Evolutionary conservation across 2,797 vertebrate species (phyloP).

Genomic region (Astyanax mexicanus): DNA sequence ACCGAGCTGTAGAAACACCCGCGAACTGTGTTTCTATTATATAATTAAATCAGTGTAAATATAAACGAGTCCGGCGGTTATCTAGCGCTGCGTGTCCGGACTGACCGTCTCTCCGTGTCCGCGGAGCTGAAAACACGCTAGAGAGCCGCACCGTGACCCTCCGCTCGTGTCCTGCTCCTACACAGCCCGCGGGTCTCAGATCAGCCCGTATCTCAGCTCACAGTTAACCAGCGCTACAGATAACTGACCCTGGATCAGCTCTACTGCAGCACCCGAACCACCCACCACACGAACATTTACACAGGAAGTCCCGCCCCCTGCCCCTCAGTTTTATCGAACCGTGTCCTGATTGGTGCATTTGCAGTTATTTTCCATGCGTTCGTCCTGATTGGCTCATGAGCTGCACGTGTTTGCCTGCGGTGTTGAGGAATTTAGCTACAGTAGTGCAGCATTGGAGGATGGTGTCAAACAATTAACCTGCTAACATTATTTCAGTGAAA

Average conservation of each 20-base stretch:
- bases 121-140: not conserved
- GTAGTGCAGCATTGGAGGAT: too few relatives aligned
- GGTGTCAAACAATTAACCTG: too few relatives aligned
- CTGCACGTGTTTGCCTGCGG: not conserved
- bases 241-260: constrained; percentile 30
- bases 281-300: not conserved
- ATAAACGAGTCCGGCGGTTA: too few relatives aligned
- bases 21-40: not conserved
- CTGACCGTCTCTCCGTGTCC: not conserved
- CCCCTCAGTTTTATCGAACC: not conserved
- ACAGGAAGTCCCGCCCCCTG: constrained; percentile 43
- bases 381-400: constrained; percentile 1
- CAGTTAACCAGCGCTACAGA: not conserved
- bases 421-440: not conserved
- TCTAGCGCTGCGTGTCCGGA: not conserved
- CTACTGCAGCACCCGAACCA: not conserved
- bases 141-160: not conserved
- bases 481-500: too few relatives aligned
- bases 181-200: not conserved
- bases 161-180: not conserved
- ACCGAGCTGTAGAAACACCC: not conserved
- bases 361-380: not conserved
- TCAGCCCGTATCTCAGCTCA: not conserved
- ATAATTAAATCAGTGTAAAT: too few relatives aligned
- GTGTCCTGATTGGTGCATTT: constrained; percentile 12